phyloP scores from a whole-genome alignment of 2,113 vertebrate species.

The Pomatostomus ruficeps region DNA sequence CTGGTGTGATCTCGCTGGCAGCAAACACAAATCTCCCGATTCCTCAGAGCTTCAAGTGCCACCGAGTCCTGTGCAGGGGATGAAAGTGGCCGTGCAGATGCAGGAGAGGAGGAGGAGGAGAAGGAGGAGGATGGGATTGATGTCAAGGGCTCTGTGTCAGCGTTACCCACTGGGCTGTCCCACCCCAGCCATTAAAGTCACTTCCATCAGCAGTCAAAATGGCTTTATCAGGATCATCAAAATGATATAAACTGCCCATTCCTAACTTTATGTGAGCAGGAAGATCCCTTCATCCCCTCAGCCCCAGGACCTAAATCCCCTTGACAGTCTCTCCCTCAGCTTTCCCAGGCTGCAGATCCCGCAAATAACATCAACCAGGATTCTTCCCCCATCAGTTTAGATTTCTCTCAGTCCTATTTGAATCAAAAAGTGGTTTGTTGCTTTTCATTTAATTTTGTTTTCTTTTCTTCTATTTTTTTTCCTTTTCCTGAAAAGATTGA shows the following conservation, averaged over 20 bases:
- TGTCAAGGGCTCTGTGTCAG: not conserved
- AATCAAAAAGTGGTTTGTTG: not conserved
- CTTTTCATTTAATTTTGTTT: not conserved
- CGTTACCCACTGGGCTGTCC: not conserved
- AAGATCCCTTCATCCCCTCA: not conserved
- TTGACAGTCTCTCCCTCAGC: not conserved
- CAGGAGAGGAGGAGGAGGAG: not conserved
- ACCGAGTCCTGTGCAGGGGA: not conserved
- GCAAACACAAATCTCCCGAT: constrained; percentile 22
- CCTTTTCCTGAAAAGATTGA: not conserved
- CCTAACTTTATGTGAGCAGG: not conserved
- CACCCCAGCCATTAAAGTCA: not conserved
- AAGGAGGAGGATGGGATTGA: not conserved
- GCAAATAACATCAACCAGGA: not conserved
- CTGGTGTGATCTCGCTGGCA: not conserved
- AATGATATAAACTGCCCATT: not conserved
- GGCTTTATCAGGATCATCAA: not conserved
- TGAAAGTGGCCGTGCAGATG: not conserved
- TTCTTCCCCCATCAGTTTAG: not conserved
- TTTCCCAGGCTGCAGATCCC: not conserved
- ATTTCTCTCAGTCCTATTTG: not conserved
- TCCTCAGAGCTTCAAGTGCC: not conserved
- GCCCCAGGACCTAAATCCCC: not conserved
- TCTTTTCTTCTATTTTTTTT: not conserved
- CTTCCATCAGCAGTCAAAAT: not conserved